These are phyloP conservation scores for Hippasteria phrygiana DNA, from an alignment of 53 echinoderm and acorn worm species.

Conservation along the genomic window DNA sequence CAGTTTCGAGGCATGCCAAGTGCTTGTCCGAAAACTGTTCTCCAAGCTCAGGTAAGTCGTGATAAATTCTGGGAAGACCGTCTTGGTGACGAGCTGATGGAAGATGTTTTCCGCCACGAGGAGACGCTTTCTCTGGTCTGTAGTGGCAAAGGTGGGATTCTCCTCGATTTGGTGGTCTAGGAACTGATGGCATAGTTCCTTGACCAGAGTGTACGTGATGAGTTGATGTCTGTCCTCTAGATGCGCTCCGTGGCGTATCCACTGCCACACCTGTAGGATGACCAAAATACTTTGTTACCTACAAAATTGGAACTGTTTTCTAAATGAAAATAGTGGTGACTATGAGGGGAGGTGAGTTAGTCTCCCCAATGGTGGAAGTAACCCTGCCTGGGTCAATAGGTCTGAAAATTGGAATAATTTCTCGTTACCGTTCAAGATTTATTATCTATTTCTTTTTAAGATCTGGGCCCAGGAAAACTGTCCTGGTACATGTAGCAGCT, in stretches of 20 bases:
- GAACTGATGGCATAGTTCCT: conserved; percentile 51
- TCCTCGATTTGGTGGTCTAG: conserved; percentile 17
- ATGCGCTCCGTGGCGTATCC: conserved; percentile 73
- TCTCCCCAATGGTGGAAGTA: too few relatives aligned
- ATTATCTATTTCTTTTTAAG: too few relatives aligned
- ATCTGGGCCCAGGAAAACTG: too few relatives aligned
- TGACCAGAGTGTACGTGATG: conserved; percentile 64
- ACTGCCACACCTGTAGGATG: conserved; percentile 76
- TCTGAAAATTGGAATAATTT: too few relatives aligned
- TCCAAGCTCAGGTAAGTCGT: conserved; percentile 77
- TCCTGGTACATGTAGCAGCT: too few relatives aligned
- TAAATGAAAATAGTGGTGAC: too few relatives aligned
- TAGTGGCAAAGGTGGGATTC: background rate
- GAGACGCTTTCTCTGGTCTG: conserved; percentile 51
- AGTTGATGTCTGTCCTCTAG: conserved; percentile 67
- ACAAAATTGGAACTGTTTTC: too few relatives aligned
- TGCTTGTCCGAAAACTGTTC: conserved; percentile 38
- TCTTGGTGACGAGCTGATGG: conserved; percentile 68
- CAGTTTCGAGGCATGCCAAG: conserved; percentile 33
- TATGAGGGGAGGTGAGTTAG: too few relatives aligned
- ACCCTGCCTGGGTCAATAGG: too few relatives aligned
- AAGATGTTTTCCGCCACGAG: conserved; percentile 68
- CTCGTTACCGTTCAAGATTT: too few relatives aligned
- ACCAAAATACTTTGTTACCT: background rate
- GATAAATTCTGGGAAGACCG: conserved; percentile 81